Percentiles rank a stretch among this genome's conserved stretches.
phyloP scores from a whole-genome alignment of 2,113 vertebrate genomes.

The Blennius ocellaris region DNA sequence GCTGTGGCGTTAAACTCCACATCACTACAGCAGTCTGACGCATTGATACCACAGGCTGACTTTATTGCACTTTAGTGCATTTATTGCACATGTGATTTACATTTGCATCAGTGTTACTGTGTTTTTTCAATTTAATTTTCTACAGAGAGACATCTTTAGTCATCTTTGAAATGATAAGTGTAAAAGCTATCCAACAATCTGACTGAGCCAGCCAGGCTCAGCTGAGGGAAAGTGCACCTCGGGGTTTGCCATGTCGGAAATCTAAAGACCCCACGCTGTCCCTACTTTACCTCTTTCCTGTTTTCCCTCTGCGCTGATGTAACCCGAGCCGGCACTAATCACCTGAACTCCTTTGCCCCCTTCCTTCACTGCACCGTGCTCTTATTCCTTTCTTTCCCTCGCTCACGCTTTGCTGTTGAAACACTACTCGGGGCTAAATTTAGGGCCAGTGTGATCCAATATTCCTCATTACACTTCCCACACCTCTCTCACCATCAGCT shows the following conservation, averaged over 20 bases:
- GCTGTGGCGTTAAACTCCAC: too few species aligned
- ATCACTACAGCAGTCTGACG: too few species aligned
- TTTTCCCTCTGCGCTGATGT: slow-evolving; percentile 39
- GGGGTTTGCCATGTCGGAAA: slow-evolving; percentile 12
- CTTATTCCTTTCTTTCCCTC: slow-evolving; percentile 19
- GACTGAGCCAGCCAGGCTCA: too few species aligned
- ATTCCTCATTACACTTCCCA: slow-evolving; percentile 74
- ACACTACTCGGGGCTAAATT: slow-evolving; percentile 80
- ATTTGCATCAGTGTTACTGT: too few species aligned
- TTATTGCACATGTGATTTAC: too few species aligned
- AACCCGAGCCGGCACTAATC: slow-evolving; percentile 55
- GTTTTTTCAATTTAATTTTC: too few species aligned
- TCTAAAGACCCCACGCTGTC: background rate
- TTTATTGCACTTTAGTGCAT: too few species aligned
- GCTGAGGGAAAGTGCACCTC: too few species aligned
- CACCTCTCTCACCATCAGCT: slow-evolving; percentile 58
- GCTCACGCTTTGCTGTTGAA: slow-evolving; percentile 67
- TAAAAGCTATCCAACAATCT: too few species aligned
- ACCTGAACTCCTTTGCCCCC: slow-evolving; percentile 27
- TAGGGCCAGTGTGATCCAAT: slow-evolving; percentile 76
- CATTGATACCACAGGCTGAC: too few species aligned
- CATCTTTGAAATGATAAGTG: background rate
- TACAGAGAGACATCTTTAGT: too few species aligned
- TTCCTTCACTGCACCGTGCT: slow-evolving; percentile 24
- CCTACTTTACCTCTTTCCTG: slow-evolving; percentile 36